Conservation (phyloP, 2,797 vertebrate genomes). For the Heteromormyrus szaboi region DNA sequence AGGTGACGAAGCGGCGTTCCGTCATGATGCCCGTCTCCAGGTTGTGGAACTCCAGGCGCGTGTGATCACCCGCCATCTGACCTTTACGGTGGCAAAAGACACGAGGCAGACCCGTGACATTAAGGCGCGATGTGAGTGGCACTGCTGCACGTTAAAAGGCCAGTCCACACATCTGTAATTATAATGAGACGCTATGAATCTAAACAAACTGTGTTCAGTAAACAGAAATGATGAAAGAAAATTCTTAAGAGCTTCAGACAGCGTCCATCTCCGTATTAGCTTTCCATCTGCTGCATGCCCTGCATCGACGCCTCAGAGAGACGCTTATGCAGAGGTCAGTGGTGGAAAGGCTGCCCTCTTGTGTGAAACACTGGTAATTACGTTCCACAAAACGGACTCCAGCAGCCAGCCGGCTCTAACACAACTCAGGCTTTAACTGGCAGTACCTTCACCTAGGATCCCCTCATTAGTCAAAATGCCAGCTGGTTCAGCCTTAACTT, state of each 20-base stretch:
- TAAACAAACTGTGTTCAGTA: not conserved
- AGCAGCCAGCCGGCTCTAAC: not conserved
- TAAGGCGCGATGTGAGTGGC: not conserved
- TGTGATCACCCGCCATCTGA: conserved; percentile 92
- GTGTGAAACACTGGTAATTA: not conserved
- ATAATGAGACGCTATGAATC: not conserved
- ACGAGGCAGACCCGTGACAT: not conserved
- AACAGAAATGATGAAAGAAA: not conserved
- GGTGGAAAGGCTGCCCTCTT: not conserved
- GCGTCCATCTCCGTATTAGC: not conserved
- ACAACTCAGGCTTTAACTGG: not conserved
- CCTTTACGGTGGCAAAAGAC: conserved; percentile 52
- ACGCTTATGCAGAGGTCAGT: not conserved
- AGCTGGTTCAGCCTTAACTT: not conserved
- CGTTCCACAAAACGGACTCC: not conserved
- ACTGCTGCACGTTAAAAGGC: not conserved
- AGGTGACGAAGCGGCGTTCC: conserved; percentile 83
- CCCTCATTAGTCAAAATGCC: not conserved
- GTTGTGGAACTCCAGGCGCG: conserved; percentile 93
- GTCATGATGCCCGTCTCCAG: conserved; percentile 94
- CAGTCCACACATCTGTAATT: not conserved
- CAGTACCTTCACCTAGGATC: not conserved
- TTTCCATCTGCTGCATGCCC: not conserved
- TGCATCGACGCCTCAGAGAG: not conserved
- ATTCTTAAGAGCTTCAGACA: not conserved